Percentiles rank a stretch among this genome's conserved stretches.
phyloP scores from a whole-genome alignment of 2,797 vertebrate genomes.

The Bovichtus variegatus region DNA sequence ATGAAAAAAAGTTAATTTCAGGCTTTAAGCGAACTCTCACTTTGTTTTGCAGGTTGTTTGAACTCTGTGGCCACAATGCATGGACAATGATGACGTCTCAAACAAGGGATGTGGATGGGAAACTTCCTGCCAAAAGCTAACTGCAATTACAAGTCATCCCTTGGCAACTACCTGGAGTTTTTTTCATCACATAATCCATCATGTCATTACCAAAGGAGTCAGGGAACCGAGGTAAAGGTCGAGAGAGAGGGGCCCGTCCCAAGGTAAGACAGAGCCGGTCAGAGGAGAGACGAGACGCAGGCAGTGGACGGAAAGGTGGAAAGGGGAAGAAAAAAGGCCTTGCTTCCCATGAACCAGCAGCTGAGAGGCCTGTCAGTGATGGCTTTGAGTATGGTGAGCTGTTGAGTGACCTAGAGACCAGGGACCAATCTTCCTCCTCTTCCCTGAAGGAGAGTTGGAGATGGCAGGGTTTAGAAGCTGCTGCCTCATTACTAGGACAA shows the following conservation, averaged over 20 bases:
- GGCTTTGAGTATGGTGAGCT: conserved; percentile 87
- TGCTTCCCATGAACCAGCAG: conserved; percentile 59
- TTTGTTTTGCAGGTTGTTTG: conserved; percentile 65
- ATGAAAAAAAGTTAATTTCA: neutral
- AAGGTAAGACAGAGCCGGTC: conserved; percentile 88
- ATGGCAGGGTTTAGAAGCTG: conserved; percentile 73
- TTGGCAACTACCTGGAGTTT: conserved; percentile 18
- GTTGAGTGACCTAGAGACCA: conserved; percentile 72
- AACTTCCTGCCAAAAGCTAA: conserved; percentile 29
- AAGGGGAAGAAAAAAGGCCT: conserved; percentile 84
- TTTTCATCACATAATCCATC: conserved; percentile 41
- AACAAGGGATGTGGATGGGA: conserved; percentile 45
- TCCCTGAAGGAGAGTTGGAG: conserved; percentile 74
- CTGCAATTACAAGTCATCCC: conserved; percentile 35
- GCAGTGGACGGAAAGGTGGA: conserved; percentile 72
- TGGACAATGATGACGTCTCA: conserved; percentile 16
- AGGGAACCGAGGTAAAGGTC: conserved; percentile 83
- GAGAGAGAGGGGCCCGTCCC: conserved; percentile 86
- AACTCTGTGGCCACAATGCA: conserved; percentile 2
- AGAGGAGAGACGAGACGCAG: conserved; percentile 84
- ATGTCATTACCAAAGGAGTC: conserved; percentile 84
- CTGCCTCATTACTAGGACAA: conserved; percentile 64
- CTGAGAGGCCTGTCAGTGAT: conserved; percentile 85
- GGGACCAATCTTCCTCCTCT: conserved; percentile 73
- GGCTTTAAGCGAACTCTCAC: conserved; percentile 13